phyloP scores from a whole-genome alignment of 1,140 invertebrate species.

The Tetraneura akinire region DNA sequence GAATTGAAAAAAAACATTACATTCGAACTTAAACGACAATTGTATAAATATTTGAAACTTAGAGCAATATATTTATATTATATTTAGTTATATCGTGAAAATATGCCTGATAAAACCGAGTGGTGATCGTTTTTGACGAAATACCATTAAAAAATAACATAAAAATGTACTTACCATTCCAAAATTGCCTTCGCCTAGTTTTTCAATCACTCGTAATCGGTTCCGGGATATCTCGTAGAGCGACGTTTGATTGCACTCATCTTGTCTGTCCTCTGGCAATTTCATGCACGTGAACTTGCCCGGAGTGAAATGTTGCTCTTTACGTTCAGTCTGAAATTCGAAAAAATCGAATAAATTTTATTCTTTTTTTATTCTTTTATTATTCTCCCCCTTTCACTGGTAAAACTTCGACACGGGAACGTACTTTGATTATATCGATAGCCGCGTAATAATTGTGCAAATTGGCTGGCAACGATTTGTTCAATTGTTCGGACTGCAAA shows the following conservation, averaged over 20 bases:
- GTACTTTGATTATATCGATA: conserved; percentile 72
- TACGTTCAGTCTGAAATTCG: conserved; percentile 65
- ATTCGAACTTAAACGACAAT: no score
- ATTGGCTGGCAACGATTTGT: conserved; percentile 55
- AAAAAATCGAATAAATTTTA: conserved; percentile 31
- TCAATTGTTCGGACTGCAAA: conserved; percentile 58
- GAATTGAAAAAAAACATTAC: no score
- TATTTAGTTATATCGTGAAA: no score
- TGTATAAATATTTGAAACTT: no score
- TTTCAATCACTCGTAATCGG: conserved; percentile 79
- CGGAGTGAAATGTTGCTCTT: conserved; percentile 65
- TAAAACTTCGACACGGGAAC: conserved; percentile 48
- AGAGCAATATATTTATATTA: no score
- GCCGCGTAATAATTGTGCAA: conserved; percentile 68
- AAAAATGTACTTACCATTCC: conserved; percentile 71
- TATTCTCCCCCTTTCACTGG: no score
- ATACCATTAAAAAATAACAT: no score
- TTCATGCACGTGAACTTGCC: conserved; percentile 70
- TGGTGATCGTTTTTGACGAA: no score
- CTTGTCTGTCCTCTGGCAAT: conserved; percentile 68
- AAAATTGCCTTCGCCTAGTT: conserved; percentile 84
- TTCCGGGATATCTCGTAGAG: conserved; percentile 77
- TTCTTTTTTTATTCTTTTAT: neutral
- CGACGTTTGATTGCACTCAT: conserved; percentile 61
- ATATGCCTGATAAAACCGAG: no score